Percentiles rank a stretch among this genome's conserved stretches.
phyloP scores from a whole-genome alignment of 2,888 invertebrate species.

The Agriopis marginaria region DNA sequence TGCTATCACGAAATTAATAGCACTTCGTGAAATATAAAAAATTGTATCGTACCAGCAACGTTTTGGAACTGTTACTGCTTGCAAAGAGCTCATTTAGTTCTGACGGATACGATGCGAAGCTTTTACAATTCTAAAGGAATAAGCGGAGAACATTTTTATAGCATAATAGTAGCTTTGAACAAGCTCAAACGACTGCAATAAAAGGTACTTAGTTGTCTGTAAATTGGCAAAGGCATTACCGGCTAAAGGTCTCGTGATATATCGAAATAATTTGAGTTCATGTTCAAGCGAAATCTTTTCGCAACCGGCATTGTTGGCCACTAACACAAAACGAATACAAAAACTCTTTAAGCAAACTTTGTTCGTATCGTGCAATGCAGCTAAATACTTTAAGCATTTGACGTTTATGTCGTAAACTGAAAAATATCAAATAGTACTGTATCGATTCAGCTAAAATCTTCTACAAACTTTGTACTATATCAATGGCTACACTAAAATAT shows the following conservation, averaged over 20 bases:
- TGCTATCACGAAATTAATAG: background rate
- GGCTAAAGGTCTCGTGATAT: constrained; percentile 48
- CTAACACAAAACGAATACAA: constrained; percentile 43
- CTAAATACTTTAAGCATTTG: constrained; percentile 40
- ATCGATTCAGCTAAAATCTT: background rate
- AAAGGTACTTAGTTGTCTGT: constrained; percentile 37
- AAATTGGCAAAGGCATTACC: constrained; percentile 35
- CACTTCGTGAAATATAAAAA: background rate
- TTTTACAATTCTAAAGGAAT: constrained; percentile 21
- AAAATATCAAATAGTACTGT: background rate
- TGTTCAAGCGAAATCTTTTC: constrained; percentile 54
- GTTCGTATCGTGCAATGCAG: constrained; percentile 52
- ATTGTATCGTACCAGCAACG: background rate
- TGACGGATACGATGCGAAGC: background rate
- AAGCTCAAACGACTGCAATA: constrained; percentile 33
- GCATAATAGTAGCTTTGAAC: constrained; percentile 27
- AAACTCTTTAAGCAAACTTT: constrained; percentile 43
- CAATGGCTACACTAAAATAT: constrained; percentile 1
- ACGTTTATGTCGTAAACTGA: constrained; percentile 1
- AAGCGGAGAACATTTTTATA: constrained; percentile 23
- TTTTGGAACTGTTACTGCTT: background rate
- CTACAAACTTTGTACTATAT: background rate
- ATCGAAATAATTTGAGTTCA: constrained; percentile 52
- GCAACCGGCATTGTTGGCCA: constrained; percentile 51
- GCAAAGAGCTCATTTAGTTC: constrained; percentile 14